A percentile compares a stretch with the other conserved stretches of the same genome.
Evolutionary conservation across 2,113 vertebrate species (phyloP).

Genomic region (Tachysurus vachellii): DNA sequence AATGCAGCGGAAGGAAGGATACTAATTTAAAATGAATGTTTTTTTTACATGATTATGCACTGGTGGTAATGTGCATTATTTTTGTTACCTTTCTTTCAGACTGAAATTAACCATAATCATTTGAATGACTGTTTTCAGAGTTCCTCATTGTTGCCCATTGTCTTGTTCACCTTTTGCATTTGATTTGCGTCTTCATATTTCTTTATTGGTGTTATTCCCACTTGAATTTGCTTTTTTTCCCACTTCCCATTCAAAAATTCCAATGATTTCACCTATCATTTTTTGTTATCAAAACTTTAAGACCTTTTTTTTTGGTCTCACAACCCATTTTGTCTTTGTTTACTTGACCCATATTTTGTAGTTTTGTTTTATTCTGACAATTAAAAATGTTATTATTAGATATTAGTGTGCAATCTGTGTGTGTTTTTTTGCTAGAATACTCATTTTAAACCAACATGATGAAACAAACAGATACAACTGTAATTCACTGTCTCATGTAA

Average conservation of each 20-base stretch:
- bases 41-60: not conserved
- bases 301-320: too few relatives aligned
- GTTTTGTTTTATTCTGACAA: not conserved
- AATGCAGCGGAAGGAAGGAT: not conserved
- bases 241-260: not conserved
- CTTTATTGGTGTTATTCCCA: too few relatives aligned
- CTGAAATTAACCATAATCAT: not conserved
- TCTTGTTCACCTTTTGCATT: too few relatives aligned
- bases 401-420: not conserved
- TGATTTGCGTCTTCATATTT: too few relatives aligned
- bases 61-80: not conserved
- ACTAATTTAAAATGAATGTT: not conserved
- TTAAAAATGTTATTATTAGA: not conserved
- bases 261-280: too few relatives aligned
- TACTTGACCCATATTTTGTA: not conserved
- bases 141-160: too few relatives aligned
- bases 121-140: too few relatives aligned
- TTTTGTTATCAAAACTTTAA: not conserved
- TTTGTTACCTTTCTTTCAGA: not conserved
- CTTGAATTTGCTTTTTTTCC: not conserved
- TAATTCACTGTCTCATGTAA: not conserved
- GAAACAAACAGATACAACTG: not conserved
- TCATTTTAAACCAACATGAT: not conserved
- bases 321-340: not conserved
- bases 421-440: not conserved